Evolutionary conservation across 2,113 vertebrate genomes (phyloP), one percentile per base, ranked within the genome.

Genomic region (Takifugu bimaculatus): DNA sequence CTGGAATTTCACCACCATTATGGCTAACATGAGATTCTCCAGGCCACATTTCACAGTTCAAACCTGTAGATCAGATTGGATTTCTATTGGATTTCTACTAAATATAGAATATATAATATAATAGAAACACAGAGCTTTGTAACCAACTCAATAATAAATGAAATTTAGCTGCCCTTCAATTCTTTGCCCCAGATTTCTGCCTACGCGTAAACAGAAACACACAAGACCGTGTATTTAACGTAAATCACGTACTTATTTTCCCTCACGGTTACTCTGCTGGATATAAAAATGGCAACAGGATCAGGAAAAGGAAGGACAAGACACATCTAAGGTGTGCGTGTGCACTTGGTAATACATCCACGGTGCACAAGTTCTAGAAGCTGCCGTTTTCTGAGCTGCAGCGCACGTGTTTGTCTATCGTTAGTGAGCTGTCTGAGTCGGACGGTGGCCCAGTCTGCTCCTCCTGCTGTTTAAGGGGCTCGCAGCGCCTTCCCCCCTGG

Each of bases 401-500:
- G 20, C 59, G 59, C 51, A 50, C 5, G 53, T 66, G 4, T 53
- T 13, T 47, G 27, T 66, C n/a, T 72, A 45, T 52, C 14, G 42
- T 13, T 64, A 61, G 61, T 47, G 59, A 13, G 67, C 32, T 66
- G 42, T 68, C 13, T 72, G 52, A 76, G 58, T 65, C 77, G 49
- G 75, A 83, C 79, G 60, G 26, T 47, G 78, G 65, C 87, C 81
- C 82, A 87, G 83, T 53, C 76, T 74, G 84, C 87, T 89, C 88
- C 90, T 89, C 91, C 89, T 92, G 89, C 81, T 91, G 89, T 92
- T 87, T 80, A 90, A 88, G 90, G 88, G 91, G 89, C 86, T 92
- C 80, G 79, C 83, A 90, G 72, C 79, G 48, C 80, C 88, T 86
- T 90, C 88, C 88, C 88, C 89, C 90, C 91, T 92, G 89, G 90